Evolutionary conservation across 2,888 invertebrate genomes (phyloP), one percentile per base, ranked within the genome.

Genomic region (Phalera bucephala): DNA sequence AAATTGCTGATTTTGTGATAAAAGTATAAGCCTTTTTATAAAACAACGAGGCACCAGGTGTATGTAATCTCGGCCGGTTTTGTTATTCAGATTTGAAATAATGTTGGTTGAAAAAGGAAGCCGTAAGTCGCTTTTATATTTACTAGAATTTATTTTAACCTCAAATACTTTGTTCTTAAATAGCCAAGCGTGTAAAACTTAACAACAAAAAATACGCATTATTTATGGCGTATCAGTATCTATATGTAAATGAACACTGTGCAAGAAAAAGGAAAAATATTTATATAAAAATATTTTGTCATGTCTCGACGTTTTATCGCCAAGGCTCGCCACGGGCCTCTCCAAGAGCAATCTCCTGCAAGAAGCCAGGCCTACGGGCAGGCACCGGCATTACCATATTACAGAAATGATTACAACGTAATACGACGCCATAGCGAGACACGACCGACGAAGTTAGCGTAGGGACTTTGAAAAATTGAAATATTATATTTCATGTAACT

Each of bases 381-480:
- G 35, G 38, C 56, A 54, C 63, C 53, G 48, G 48, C 55, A 78
- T 80, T 78, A 80, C 70, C 74, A 79, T 80, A 74, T 76, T 75
- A 78, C 70, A 73, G 66, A 74, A 72, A 77, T 74, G 52, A 78
- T 78, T 71, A 73, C 71, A 72, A 73, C 69, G 64, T 71, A 65
- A 70, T 69, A 62, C 59, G 48, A 50, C 45, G 49, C 36, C 45
- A 59, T 33, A 35, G 36, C 32, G 25, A 37, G 48, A 52, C 36
- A 30, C 25, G 33, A 36, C 30, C 33, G 25, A 47, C 33, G 34
- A 12, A 25, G 1, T 3, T 11, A 25, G 11, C 11, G 12, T n/a
- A n/a, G n/a, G 32, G 36, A 51, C 55, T 36, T 28, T 29, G 30
- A 49, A 45, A 39, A 38, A 36, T 31, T 35, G 8, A 25, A 30